phyloP scores from a whole-genome alignment of 2,888 invertebrate species.

The Nudaria mundana region DNA sequence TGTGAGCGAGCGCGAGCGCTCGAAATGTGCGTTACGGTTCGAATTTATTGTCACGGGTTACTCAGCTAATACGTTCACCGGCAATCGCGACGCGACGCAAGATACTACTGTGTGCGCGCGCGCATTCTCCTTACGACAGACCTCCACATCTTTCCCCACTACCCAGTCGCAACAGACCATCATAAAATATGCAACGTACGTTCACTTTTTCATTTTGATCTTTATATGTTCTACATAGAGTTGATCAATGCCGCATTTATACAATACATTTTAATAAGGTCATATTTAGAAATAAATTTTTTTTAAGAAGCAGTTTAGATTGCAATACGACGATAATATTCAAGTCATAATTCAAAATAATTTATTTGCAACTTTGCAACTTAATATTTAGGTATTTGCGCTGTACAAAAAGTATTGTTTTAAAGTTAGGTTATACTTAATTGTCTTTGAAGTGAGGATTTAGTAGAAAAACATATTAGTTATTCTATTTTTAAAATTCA shows the following conservation, averaged over 20 bases:
- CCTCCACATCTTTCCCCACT: conserved; percentile 38
- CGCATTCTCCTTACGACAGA: conserved; percentile 31
- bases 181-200: conserved; percentile 29
- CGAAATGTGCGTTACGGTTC: conserved; percentile 57
- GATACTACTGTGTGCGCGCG: conserved; percentile 54
- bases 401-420: too few relatives aligned
- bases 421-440: too few relatives aligned
- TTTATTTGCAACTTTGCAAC: too few relatives aligned
- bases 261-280: too few relatives aligned
- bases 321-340: too few relatives aligned
- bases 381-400: too few relatives aligned
- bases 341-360: too few relatives aligned
- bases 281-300: too few relatives aligned
- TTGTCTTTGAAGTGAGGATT: too few relatives aligned
- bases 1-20: conserved; percentile 71
- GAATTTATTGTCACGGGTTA: conserved; percentile 77
- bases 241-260: background rate
- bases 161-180: conserved; percentile 18
- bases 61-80: conserved; percentile 46
- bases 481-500: too few relatives aligned
- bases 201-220: conserved; percentile 26
- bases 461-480: too few relatives aligned
- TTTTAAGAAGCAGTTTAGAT: too few relatives aligned
- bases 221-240: background rate
- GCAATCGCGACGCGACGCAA: conserved; percentile 60